These are phyloP conservation scores for Rhogogaster chlorosoma DNA, from an alignment of 2,888 invertebrate genomes.

Conservation along the genomic window DNA sequence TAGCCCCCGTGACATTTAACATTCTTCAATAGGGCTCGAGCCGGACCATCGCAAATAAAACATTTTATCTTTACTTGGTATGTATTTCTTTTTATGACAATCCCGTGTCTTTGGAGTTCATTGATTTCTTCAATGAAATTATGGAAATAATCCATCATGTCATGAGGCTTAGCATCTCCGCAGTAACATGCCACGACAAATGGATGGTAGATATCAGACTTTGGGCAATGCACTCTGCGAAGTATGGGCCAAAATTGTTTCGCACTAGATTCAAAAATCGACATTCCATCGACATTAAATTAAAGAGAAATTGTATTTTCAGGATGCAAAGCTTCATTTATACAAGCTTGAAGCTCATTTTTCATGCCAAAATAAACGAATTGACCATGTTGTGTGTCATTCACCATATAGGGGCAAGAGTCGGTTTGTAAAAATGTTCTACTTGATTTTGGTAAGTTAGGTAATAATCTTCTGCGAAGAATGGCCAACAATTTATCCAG, in stretches of 20 bases:
- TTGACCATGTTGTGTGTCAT: slow-evolving; percentile 29
- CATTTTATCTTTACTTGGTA: slow-evolving; percentile 55
- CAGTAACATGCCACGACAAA: slow-evolving; percentile 57
- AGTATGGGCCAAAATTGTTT: slow-evolving; percentile 58
- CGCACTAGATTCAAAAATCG: slow-evolving; percentile 53
- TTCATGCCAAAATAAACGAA: slow-evolving; percentile 49
- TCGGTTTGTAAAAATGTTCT: slow-evolving; percentile 54
- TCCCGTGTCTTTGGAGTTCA: slow-evolving; percentile 52
- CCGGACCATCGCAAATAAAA: slow-evolving; percentile 57
- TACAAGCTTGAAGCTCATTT: slow-evolving; percentile 16
- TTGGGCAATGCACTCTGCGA: slow-evolving; percentile 52
- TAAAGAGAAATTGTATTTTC: slow-evolving; percentile 23
- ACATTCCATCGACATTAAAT: slow-evolving; percentile 57
- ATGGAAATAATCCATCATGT: slow-evolving; percentile 52
- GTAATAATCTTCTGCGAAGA: slow-evolving; percentile 46
- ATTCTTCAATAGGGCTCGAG: slow-evolving; percentile 56
- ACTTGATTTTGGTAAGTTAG: slow-evolving; percentile 52
- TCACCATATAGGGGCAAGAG: slow-evolving; percentile 41
- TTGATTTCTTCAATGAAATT: slow-evolving; percentile 57
- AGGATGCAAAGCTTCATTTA: slow-evolving; percentile 26
- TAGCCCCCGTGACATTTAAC: slow-evolving; percentile 57
- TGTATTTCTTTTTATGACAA: slow-evolving; percentile 41
- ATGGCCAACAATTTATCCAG: slow-evolving; percentile 53
- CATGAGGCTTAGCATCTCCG: slow-evolving; percentile 53
- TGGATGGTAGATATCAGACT: slow-evolving; percentile 56